Evolutionary conservation across 2,113 vertebrate species (phyloP).

Genomic region (Corythaixoides concolor): DNA sequence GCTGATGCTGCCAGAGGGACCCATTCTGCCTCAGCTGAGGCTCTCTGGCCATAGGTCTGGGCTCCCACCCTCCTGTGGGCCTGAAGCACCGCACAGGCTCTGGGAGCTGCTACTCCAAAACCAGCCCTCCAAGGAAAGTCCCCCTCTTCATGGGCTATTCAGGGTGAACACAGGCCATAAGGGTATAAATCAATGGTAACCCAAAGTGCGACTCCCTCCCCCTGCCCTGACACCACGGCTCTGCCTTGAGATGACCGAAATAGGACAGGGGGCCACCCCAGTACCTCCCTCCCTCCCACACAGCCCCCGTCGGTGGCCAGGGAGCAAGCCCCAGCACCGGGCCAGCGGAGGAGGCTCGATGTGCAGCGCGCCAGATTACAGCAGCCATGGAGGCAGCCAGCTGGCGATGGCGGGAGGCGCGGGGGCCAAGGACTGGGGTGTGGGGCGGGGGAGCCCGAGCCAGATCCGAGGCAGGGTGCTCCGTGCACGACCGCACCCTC

Average conservation of each 20-base stretch:
- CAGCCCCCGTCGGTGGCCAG: rapidly evolving
- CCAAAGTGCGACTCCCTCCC: rapidly evolving
- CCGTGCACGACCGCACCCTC: rapidly evolving
- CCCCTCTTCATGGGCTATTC: neutral
- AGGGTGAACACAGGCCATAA: rapidly evolving
- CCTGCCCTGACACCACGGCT: neutral
- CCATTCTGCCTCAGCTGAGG: neutral
- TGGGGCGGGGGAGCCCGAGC: neutral
- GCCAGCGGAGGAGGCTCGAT: rapidly evolving
- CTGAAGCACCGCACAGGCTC: rapidly evolving
- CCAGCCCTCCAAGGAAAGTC: neutral
- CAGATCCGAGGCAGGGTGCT: neutral
- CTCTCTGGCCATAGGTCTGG: rapidly evolving
- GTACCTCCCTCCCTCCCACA: neutral
- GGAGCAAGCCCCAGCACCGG: neutral
- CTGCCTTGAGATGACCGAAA: neutral
- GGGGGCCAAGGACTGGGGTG: neutral
- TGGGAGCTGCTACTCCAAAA: neutral
- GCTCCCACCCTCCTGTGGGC: neutral
- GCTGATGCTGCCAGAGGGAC: neutral
- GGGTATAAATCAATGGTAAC: neutral
- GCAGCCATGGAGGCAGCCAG: neutral
- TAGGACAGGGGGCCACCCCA: neutral
- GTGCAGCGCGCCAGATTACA: neutral
- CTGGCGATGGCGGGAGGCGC: neutral